These are phyloP conservation scores for Tortricodes alternella DNA, from an alignment of 2,888 invertebrate genomes.

Conservation along the genomic window DNA sequence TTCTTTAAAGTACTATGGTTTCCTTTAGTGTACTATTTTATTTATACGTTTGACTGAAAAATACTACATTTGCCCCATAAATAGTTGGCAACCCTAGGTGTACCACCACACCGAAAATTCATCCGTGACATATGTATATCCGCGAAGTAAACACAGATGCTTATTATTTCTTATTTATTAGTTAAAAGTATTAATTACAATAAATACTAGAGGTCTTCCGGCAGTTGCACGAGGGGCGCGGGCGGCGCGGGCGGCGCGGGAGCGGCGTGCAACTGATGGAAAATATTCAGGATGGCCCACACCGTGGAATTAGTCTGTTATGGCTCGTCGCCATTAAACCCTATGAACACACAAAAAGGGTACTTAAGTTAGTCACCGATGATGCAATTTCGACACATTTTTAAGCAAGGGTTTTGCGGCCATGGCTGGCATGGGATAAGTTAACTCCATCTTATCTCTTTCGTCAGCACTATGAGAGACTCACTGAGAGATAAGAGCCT, in stretches of 20 bases:
- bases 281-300: constrained; percentile 72
- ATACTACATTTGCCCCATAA: no score
- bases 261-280: constrained; percentile 73
- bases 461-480: no score
- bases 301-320: constrained; percentile 64
- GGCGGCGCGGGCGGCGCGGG: constrained; percentile 35
- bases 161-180: constrained; percentile 46
- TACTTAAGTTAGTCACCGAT: constrained; percentile 12
- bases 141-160: neutral
- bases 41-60: no score
- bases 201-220: constrained; percentile 73
- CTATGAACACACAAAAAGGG: constrained; percentile 43
- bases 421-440: no score
- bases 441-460: no score
- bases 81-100: no score
- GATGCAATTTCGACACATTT: neutral
- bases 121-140: neutral
- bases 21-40: no score
- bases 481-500: no score
- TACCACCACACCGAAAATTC: no score
- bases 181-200: constrained; percentile 50
- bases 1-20: no score
- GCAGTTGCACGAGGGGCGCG: constrained; percentile 63
- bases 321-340: constrained; percentile 51
- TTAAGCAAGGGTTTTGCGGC: neutral